Evolutionary conservation across 2,113 vertebrate genomes (phyloP).

Genomic region (Labeo catla): DNA sequence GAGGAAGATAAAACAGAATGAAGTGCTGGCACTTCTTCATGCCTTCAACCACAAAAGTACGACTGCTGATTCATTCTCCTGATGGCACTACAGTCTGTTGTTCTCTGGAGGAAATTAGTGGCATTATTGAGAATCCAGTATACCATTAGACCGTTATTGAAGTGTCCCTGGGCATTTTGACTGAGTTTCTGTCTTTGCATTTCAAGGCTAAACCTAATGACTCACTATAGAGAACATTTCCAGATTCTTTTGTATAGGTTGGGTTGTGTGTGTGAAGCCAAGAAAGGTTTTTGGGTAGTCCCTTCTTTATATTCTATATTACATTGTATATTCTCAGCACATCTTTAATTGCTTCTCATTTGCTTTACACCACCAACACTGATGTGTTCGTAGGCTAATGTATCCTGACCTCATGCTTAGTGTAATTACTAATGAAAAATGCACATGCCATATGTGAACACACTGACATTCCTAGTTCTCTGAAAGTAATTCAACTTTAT

Average conservation of each 20-base stretch:
- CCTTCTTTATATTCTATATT: not conserved
- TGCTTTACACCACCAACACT: not conserved
- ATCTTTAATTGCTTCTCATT: constrained; percentile 33
- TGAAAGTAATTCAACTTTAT: not conserved
- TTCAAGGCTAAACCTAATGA: constrained; percentile 14
- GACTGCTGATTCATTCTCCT: constrained; percentile 19
- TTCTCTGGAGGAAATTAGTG: constrained; percentile 28
- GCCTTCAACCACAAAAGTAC: constrained; percentile 28
- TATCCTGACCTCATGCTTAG: not conserved
- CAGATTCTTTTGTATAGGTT: not conserved
- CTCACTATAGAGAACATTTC: not conserved
- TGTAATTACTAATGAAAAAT: constrained; percentile 29
- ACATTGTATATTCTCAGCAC: not conserved
- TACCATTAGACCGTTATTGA: constrained; percentile 16
- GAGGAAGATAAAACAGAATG: not conserved
- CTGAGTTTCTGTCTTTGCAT: not conserved
- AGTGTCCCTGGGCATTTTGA: constrained; percentile 12
- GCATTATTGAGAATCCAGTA: constrained; percentile 18
- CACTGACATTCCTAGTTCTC: not conserved
- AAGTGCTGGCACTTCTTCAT: constrained; percentile 22
- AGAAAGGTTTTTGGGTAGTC: not conserved
- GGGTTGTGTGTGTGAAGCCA: not conserved
- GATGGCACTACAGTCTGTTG: not conserved
- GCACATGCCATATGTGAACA: not conserved
- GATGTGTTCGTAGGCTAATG: constrained; percentile 26